Evolutionary conservation across 2,113 vertebrate genomes (phyloP).

Genomic region (Aphelocoma coerulescens): DNA sequence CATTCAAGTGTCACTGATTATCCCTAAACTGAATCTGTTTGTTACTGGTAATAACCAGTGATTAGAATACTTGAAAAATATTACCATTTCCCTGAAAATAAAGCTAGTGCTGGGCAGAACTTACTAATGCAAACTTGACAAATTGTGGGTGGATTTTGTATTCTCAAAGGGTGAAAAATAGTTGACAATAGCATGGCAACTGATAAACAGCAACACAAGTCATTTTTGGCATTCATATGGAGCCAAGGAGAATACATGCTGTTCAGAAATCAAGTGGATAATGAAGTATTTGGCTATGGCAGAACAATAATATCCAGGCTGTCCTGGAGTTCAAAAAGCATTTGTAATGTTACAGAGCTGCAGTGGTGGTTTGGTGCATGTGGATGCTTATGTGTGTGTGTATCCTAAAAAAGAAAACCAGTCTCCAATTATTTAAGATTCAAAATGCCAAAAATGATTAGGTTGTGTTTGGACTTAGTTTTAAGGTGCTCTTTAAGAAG

Average conservation of each 20-base stretch:
- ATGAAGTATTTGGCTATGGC: background rate
- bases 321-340: background rate
- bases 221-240: background rate
- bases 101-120: background rate
- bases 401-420: background rate
- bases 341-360: background rate
- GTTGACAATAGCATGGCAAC: background rate
- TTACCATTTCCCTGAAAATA: background rate
- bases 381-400: background rate
- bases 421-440: background rate
- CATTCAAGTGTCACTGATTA: background rate
- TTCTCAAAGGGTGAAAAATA: background rate
- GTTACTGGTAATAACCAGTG: background rate
- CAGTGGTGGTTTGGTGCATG: background rate
- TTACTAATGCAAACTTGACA: background rate
- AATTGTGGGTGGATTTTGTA: background rate
- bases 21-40: background rate
- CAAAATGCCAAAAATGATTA: background rate
- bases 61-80: background rate
- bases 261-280: background rate
- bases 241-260: background rate
- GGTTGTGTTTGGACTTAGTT: background rate
- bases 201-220: background rate
- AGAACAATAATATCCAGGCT: background rate
- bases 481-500: background rate